These are phyloP conservation scores for Oryctolagus cuniculus DNA, from an alignment of 2,113 vertebrate species.

Conservation along the genomic window DNA sequence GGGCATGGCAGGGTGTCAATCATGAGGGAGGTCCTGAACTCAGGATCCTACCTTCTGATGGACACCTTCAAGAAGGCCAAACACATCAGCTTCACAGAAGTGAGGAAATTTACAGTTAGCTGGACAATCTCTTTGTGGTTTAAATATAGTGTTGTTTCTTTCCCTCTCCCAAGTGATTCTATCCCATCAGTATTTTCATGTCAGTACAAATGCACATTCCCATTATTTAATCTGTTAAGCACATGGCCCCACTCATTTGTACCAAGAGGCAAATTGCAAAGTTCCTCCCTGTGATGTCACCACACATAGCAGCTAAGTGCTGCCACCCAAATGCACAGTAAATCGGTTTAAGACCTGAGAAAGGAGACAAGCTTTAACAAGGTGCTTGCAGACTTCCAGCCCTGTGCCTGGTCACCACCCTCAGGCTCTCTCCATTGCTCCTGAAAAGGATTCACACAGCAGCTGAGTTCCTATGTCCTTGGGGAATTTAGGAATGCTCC, in stretches of 20 bases:
- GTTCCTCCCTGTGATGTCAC: not conserved
- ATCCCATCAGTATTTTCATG: not conserved
- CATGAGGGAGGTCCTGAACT: not conserved
- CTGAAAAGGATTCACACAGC: not conserved
- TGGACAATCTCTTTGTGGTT: not conserved
- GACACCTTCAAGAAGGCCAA: not conserved
- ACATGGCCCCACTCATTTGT: not conserved
- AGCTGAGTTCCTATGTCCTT: not conserved
- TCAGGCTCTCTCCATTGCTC: not conserved
- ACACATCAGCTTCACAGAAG: not conserved
- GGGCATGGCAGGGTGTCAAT: not conserved
- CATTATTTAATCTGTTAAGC: constrained; percentile 46
- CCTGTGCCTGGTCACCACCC: not conserved
- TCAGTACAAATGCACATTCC: constrained; percentile 6
- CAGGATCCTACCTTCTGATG: not conserved
- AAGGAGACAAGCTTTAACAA: not conserved
- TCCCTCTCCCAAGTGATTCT: constrained; percentile 4
- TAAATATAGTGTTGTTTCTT: constrained; percentile 55
- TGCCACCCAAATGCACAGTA: not conserved
- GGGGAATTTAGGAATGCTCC: constrained; percentile 69
- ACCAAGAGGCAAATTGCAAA: not conserved
- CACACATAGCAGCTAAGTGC: not conserved
- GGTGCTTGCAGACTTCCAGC: not conserved
- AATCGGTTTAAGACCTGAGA: not conserved
- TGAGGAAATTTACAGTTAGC: not conserved